A percentile compares a stretch with the other conserved stretches of the same genome.
These are phyloP conservation scores for Brevipalpus yothersi DNA, from an alignment of 1,140 invertebrate species.

Conservation along the genomic window DNA sequence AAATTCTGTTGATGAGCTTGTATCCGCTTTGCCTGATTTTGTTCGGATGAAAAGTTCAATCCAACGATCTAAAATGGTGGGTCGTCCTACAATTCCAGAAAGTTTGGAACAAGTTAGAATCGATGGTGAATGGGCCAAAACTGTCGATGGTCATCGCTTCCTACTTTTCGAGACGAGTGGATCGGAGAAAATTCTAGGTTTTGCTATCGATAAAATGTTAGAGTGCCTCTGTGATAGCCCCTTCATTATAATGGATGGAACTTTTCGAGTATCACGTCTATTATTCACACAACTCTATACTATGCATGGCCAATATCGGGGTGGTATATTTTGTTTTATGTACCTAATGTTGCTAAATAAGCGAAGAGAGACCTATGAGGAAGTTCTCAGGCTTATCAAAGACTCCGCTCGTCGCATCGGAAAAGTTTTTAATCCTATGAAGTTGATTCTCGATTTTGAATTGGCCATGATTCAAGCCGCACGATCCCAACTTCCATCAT, in stretches of 20 bases:
- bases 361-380: too few relatives aligned
- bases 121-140: background rate
- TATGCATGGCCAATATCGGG: background rate
- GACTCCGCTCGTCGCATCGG: background rate
- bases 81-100: background rate
- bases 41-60: background rate
- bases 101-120: background rate
- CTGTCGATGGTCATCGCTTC: background rate
- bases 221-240: background rate
- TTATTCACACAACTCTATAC: background rate
- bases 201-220: background rate
- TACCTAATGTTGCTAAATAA: too few relatives aligned
- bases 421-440: background rate
- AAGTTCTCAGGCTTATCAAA: background rate
- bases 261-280: background rate
- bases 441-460: background rate
- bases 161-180: background rate
- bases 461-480: background rate
- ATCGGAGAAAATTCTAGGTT: background rate
- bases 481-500: background rate
- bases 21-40: background rate
- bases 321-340: too few relatives aligned
- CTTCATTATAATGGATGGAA: background rate
- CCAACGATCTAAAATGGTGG: background rate
- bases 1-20: background rate